Base-by-base conservation (phyloP, 2,888 invertebrate genomes). In the Athripsodes cinereus region DNA sequence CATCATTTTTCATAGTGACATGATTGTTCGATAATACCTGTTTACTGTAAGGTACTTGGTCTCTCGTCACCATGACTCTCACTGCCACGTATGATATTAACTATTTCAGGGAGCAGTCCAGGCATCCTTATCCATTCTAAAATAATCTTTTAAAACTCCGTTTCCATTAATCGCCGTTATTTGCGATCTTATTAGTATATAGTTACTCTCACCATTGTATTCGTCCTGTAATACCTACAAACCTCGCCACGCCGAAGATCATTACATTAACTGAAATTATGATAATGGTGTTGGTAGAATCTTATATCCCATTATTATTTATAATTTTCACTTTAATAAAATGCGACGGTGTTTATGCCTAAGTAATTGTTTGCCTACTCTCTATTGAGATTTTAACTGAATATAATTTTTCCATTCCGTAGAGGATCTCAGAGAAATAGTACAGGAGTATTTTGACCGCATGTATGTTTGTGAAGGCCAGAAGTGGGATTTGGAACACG, bases 401-500 rank as follows among this genome's bases (percentile, higher is more conserved):
- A 57, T 53, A 35, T 55, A 62, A n/a, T 64, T 58, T 65, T 64
- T 62, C 62, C 58, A 68, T 81, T 81, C 82, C 86, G 79, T 87
- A 90, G 91, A 82, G 79, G 81, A 86, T 81, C 88, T 95, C 85
- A 89, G 89, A 87, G 87, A 86, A 85, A 89, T 95, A 84, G 87
- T 91, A 84, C 87, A 92, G 88, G 90, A 92, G 83, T 93, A 96
- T 87, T 89, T 91, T 88, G 89, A 92, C 81, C 93, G 94, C 85
- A 88, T 96, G 87, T 89, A 89, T 87, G 85, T 88, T 84, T 92
- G 96, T 87, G 97, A 97, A 87, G 91, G 93, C 84, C 94, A 95
- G 84, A 97, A 97, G 87, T 98, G 96, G 90, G 98, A 98, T 90
- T 94, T 98, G 92, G 98, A 98, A 89, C 90, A 92, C 85, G 94